These are phyloP conservation scores for Volucella zonaria DNA, from an alignment of 2,888 invertebrate genomes.

Conservation along the genomic window DNA sequence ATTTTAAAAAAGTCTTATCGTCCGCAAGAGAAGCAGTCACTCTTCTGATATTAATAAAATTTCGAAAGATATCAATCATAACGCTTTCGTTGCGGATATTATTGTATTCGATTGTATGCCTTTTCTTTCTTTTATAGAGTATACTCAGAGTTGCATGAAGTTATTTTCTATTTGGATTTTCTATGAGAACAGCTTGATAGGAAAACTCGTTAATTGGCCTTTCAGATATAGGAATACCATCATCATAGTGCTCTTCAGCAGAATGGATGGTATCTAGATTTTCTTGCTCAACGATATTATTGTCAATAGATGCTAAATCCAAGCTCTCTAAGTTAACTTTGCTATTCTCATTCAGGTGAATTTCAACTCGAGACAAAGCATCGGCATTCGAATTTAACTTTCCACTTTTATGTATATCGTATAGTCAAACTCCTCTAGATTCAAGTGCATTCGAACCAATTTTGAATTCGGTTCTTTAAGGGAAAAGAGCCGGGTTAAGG, in stretches of 20 bases:
- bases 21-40: conserved; percentile 4
- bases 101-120: conserved; percentile 6
- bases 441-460: conserved; percentile 59
- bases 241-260: background rate
- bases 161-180: background rate
- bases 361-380: conserved; percentile 16
- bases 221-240: conserved; percentile 28
- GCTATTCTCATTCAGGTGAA: conserved; percentile 8
- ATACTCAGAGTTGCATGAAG: background rate
- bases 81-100: conserved; percentile 22
- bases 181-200: background rate
- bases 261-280: conserved; percentile 4
- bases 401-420: conserved; percentile 72
- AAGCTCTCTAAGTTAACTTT: background rate
- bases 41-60: conserved; percentile 23
- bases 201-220: conserved; percentile 21
- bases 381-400: conserved; percentile 70
- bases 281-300: conserved; percentile 10
- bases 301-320: background rate
- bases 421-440: conserved; percentile 73
- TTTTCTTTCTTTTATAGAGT: conserved; percentile 20
- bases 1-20: conserved; percentile 53
- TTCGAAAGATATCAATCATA: conserved; percentile 16
- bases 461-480: conserved; percentile 22
- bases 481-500: conserved; percentile 30